phyloP scores from a whole-genome alignment of 2,797 vertebrate genomes.

The Ispidina lecontei region DNA sequence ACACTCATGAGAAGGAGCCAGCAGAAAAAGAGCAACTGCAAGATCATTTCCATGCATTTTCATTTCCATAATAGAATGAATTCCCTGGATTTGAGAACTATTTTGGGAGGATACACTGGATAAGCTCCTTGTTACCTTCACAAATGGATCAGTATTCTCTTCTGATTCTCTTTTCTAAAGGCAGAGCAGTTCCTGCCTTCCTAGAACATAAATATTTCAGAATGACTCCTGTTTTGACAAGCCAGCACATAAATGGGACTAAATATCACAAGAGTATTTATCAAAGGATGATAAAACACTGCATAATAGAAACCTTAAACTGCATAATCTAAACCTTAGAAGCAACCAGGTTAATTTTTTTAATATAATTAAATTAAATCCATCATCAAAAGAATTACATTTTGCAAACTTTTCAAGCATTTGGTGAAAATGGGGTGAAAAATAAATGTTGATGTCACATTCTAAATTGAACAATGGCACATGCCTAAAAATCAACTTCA shows the following conservation, averaged over 20 bases:
- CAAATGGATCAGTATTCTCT: not conserved
- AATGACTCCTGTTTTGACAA: not conserved
- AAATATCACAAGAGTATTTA: not conserved
- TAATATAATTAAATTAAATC: not conserved
- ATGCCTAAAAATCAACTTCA: not conserved
- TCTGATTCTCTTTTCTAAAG: not conserved
- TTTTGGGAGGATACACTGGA: not conserved
- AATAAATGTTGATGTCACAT: not conserved
- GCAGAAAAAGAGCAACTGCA: not conserved
- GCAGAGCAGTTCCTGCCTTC: not conserved
- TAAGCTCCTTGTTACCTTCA: not conserved
- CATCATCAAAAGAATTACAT: not conserved
- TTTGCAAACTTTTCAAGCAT: not conserved
- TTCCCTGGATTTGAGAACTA: not conserved
- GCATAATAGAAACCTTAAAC: too few species aligned
- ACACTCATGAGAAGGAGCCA: not conserved
- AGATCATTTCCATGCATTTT: not conserved
- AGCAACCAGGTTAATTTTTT: not conserved
- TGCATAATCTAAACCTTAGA: not conserved
- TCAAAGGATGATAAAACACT: not conserved
- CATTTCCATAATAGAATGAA: not conserved
- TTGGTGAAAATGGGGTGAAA: not conserved
- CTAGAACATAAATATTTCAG: constrained; percentile 13
- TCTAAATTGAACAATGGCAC: not conserved
- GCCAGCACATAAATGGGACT: not conserved